Conservation (phyloP, 1,140 invertebrate genomes). For the Adelges cooleyi region DNA sequence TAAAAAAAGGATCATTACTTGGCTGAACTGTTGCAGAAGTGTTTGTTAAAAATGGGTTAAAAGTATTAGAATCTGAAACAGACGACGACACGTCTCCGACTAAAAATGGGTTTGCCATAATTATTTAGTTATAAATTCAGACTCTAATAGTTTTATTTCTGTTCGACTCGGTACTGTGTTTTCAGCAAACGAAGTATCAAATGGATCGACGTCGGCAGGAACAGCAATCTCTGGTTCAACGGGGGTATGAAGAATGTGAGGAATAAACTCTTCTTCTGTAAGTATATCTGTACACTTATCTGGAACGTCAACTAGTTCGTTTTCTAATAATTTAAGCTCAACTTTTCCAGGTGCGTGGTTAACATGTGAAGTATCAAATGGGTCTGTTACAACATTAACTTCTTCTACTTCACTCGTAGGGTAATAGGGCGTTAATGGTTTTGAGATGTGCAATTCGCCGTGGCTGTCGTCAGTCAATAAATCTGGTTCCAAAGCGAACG, state of each 20-base stretch:
- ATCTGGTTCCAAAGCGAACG: slow-evolving; percentile 12
- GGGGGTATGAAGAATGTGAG: slow-evolving; percentile 34
- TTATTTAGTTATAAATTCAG: slow-evolving; percentile 44
- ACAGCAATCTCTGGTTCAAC: slow-evolving; percentile 32
- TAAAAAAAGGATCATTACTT: slow-evolving; percentile 49
- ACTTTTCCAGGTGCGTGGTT: slow-evolving; percentile 55
- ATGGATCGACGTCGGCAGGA: slow-evolving; percentile 50
- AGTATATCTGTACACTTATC: slow-evolving; percentile 7
- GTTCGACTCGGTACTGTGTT: slow-evolving; percentile 57
- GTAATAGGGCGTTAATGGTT: slow-evolving; percentile 35
- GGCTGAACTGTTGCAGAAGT: slow-evolving; percentile 37
- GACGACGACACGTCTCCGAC: background rate
- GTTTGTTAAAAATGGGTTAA: slow-evolving; percentile 63
- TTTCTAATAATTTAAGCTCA: slow-evolving; percentile 60
- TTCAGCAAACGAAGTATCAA: slow-evolving; percentile 67
- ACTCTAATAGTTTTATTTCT: slow-evolving; percentile 60
- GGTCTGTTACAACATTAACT: slow-evolving; percentile 42
- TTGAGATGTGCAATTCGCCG: slow-evolving; percentile 31
- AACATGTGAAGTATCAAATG: slow-evolving; percentile 72
- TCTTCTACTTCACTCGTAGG: slow-evolving; percentile 38
- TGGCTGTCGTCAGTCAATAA: slow-evolving; percentile 26
- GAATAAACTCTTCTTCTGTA: slow-evolving; percentile 34
- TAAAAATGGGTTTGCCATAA: slow-evolving; percentile 8
- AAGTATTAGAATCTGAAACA: slow-evolving; percentile 35
- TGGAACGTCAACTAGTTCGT: slow-evolving; percentile 43